These are phyloP conservation scores for Ursus arctos DNA, from an alignment of 2,113 vertebrate genomes.

Conservation along the genomic window DNA sequence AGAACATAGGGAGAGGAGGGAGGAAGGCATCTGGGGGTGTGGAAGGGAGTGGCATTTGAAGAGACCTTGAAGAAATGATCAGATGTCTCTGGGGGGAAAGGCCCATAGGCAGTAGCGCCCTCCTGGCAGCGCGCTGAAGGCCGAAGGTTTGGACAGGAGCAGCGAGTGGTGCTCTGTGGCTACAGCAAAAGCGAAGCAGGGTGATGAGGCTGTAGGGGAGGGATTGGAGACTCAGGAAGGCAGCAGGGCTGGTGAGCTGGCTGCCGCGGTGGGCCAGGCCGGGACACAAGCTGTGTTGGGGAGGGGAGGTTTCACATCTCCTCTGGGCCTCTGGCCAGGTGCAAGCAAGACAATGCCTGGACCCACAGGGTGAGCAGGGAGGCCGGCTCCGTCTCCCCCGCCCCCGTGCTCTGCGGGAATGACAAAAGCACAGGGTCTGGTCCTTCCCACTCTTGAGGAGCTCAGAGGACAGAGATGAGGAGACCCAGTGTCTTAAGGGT, in stretches of 20 bases:
- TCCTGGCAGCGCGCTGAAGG: not conserved
- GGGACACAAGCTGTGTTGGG: rapidly evolving
- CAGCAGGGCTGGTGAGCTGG: not conserved
- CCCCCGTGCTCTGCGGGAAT: not conserved
- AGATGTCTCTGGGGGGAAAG: not conserved
- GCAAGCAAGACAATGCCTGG: not conserved
- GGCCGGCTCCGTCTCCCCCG: not conserved
- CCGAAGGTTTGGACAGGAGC: not conserved
- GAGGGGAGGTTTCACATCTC: not conserved
- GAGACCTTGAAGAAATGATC: not conserved
- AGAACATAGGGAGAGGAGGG: not conserved
- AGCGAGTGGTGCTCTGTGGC: not conserved
- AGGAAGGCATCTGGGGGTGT: not conserved
- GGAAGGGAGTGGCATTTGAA: not conserved
- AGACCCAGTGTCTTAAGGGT: not conserved
- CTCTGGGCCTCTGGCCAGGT: not conserved
- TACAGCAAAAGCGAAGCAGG: not conserved
- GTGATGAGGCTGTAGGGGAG: not conserved
- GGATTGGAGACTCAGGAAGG: not conserved
- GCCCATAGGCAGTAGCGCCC: no score
- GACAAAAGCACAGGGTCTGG: not conserved
- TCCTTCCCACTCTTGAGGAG: not conserved
- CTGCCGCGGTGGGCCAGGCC: rapidly evolving
- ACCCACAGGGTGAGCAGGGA: not conserved
- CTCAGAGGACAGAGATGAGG: not conserved